A percentile compares a stretch with the other conserved stretches of the same genome.
Conservation (phyloP, 2,888 invertebrate species). For the Trilocha varians region DNA sequence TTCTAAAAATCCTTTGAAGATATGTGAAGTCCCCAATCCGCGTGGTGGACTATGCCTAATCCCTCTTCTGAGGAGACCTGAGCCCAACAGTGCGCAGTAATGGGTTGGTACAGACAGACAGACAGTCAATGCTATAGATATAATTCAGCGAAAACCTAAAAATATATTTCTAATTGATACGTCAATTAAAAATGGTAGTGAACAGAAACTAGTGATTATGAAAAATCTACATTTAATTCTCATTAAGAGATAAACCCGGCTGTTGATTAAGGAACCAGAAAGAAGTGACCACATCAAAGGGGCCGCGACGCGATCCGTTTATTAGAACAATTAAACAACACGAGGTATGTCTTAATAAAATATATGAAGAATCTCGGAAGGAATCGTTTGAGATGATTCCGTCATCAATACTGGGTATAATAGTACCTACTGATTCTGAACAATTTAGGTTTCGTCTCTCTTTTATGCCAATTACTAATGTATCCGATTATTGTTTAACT, state of each 20-base stretch:
- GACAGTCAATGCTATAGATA: too few relatives aligned
- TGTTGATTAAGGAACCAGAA: slow-evolving; percentile 28
- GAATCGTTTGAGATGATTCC: neutral
- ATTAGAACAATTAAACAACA: slow-evolving; percentile 13
- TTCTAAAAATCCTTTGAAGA: too few relatives aligned
- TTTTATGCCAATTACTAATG: too few relatives aligned
- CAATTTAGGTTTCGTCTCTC: too few relatives aligned
- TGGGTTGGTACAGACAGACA: too few relatives aligned
- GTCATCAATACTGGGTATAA: neutral
- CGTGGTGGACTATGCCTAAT: too few relatives aligned
- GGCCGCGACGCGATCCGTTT: slow-evolving; percentile 7
- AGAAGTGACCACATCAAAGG: slow-evolving; percentile 19
- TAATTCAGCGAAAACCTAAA: too few relatives aligned
- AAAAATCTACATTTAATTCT: slow-evolving; percentile 19
- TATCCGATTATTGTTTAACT: too few relatives aligned
- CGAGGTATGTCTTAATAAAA: neutral
- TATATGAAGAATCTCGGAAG: neutral
- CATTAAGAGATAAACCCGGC: slow-evolving; percentile 17
- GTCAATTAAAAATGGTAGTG: slow-evolving; percentile 13
- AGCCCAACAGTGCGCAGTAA: too few relatives aligned
- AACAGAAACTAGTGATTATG: slow-evolving; percentile 20
- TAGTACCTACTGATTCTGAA: too few relatives aligned
- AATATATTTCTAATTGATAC: neutral
- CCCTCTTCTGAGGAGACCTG: too few relatives aligned
- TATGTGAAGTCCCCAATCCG: too few relatives aligned